Conservation (phyloP, 2,113 vertebrate species). For the Cyanoderma ruficeps region DNA sequence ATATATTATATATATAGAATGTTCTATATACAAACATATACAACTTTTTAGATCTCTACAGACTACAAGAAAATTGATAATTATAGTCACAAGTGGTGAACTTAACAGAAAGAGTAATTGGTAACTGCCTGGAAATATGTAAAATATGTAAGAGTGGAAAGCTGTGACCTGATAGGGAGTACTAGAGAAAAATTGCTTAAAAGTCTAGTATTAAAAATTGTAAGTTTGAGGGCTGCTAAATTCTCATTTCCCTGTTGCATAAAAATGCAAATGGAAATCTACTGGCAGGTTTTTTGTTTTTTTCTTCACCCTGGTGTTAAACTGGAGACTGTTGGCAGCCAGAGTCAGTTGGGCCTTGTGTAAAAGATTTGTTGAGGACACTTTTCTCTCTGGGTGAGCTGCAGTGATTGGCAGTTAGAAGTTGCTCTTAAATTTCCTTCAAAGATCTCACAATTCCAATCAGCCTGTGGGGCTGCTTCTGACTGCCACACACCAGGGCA, state of each 20-base stretch:
- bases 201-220: constrained; percentile 53
- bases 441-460: background rate
- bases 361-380: background rate
- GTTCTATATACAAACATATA: constrained; percentile 89
- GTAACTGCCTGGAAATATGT: constrained; percentile 74
- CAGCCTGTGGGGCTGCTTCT: background rate
- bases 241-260: background rate
- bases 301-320: background rate
- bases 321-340: background rate
- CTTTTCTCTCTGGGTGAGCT: background rate
- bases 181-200: constrained; percentile 62
- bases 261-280: background rate
- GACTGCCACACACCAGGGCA: background rate
- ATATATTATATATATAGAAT: constrained; percentile 85
- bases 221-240: constrained; percentile 52
- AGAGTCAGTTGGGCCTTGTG: background rate
- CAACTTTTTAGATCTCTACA: constrained; percentile 78
- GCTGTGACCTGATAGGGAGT: constrained; percentile 64
- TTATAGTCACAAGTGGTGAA: constrained; percentile 76
- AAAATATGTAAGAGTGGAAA: constrained; percentile 72
- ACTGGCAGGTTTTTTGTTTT: background rate
- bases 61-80: constrained; percentile 77
- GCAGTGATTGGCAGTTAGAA: background rate
- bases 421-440: background rate
- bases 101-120: constrained; percentile 75